These are phyloP conservation scores for Aleiodes testaceus DNA, from an alignment of 2,888 invertebrate species.

Conservation along the genomic window DNA sequence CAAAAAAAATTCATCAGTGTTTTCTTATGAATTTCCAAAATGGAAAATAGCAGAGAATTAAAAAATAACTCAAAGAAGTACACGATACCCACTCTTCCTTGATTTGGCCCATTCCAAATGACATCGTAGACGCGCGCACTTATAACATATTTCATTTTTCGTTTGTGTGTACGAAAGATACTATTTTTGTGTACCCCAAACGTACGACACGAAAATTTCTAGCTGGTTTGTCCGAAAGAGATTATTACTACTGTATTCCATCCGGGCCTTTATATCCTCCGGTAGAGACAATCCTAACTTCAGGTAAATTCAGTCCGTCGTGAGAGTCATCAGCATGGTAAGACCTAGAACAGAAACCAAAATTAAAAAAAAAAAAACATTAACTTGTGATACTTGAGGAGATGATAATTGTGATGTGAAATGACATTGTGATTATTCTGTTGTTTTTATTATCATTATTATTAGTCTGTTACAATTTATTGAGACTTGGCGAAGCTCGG, in stretches of 20 bases:
- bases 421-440: neutral
- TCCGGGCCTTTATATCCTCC: slow-evolving; percentile 67
- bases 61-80: neutral
- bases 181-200: slow-evolving; percentile 66
- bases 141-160: slow-evolving; percentile 73
- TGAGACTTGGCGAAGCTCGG: neutral
- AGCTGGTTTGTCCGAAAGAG: slow-evolving; percentile 67
- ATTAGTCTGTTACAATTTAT: neutral
- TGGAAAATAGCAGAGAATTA: neutral
- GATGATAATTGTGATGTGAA: neutral
- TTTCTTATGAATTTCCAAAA: slow-evolving; percentile 1
- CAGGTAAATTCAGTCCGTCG: slow-evolving; percentile 69
- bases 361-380: too few relatives aligned
- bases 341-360: slow-evolving; percentile 48
- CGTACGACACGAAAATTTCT: slow-evolving; percentile 64
- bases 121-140: slow-evolving; percentile 58
- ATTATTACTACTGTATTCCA: slow-evolving; percentile 17
- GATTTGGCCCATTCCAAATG: slow-evolving; percentile 33
- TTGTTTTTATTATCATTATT: neutral
- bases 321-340: slow-evolving; percentile 67
- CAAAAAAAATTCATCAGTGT: neutral
- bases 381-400: too few relatives aligned
- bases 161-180: slow-evolving; percentile 57
- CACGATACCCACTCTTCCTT: slow-evolving; percentile 13
- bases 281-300: slow-evolving; percentile 61